These are phyloP conservation scores for Sebastes hubbsi DNA, from an alignment of 2,797 vertebrate species.

Conservation along the genomic window DNA sequence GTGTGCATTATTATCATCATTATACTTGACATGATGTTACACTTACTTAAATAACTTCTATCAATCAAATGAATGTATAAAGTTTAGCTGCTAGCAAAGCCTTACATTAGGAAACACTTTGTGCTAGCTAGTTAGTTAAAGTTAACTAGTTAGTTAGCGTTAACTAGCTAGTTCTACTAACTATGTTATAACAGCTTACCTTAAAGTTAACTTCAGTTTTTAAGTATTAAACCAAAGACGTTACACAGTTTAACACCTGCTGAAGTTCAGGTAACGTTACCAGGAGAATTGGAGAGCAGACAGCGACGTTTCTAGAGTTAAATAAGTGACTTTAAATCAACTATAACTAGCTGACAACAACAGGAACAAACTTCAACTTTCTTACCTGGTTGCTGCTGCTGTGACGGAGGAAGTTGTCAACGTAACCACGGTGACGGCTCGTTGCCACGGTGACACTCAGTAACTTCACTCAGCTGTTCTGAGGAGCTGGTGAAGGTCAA, in stretches of 20 bases:
- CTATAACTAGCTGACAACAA: neutral
- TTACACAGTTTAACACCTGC: neutral
- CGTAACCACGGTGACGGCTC: slow-evolving; percentile 41
- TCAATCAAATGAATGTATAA: neutral
- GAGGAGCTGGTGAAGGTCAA: slow-evolving; percentile 21
- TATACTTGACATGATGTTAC: neutral
- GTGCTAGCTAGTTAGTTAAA: neutral
- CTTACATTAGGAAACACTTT: too few species aligned
- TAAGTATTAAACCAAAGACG: neutral
- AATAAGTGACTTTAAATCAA: neutral
- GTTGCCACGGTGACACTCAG: slow-evolving; percentile 26
- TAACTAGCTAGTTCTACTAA: neutral
- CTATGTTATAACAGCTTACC: neutral
- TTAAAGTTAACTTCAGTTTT: too few species aligned
- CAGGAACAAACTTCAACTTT: neutral
- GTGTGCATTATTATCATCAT: neutral
- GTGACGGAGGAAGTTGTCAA: slow-evolving; percentile 20
- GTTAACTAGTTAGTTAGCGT: neutral
- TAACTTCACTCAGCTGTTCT: neutral
- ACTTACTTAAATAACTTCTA: neutral
- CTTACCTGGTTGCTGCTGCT: slow-evolving; percentile 52
- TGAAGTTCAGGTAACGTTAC: too few species aligned
- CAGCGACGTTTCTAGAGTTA: neutral
- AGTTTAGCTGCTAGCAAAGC: neutral
- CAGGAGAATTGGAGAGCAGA: accelerated